Evolutionary conservation across 2,797 vertebrate species (phyloP), one percentile per base, ranked within the genome.

Genomic region (Carapus acus): DNA sequence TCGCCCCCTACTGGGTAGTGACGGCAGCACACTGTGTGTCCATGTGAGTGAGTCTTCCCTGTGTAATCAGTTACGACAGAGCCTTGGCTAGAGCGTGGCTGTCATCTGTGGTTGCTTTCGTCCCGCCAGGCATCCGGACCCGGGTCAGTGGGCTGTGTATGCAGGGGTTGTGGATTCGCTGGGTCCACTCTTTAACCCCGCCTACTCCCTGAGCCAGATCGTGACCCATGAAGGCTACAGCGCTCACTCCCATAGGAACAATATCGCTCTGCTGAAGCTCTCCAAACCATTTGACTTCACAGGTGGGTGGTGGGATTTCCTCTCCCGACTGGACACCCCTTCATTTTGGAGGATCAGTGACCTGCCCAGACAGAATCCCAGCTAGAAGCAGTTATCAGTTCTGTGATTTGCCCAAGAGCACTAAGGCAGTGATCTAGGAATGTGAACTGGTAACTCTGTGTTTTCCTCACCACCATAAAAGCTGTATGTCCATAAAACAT

Each of bases 221-320:
- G 82, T 92, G 52, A 61, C 78, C 5, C 88, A 94, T 8, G 80
- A 79, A 38, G 65, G 54, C 14, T 94, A 87, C 20, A 63, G 90
- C 56, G 56, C 76, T 6, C 51, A 68, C 20, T 85, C 86, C 20
- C 88, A 82, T 69, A 77, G 84, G 73, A 89, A 92, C 3, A 89
- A 94, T 56, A 60, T 94, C 0, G 91, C 93, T 12, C 85, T 93
- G 1, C 83, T 95, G 87, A 93, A 88, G 71, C 67, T 95, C 65
- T 81, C 71, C 27, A 58, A 56, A 2, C 77, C 82, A 0, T 60
- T 94, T 43, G 44, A 17, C 37, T 54, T 89, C 42, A 78, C 65
- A 21, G 83, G 92, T 93, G 62, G 1, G 53, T 8, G 14, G 31
- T 7, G 6, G 6, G 27, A 29, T n/a, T n/a, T n/a, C n/a, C n/a